Percentiles rank a stretch among this genome's conserved stretches.
Evolutionary conservation across 2,113 vertebrate species (phyloP).

Genomic region (Macaca mulatta): DNA sequence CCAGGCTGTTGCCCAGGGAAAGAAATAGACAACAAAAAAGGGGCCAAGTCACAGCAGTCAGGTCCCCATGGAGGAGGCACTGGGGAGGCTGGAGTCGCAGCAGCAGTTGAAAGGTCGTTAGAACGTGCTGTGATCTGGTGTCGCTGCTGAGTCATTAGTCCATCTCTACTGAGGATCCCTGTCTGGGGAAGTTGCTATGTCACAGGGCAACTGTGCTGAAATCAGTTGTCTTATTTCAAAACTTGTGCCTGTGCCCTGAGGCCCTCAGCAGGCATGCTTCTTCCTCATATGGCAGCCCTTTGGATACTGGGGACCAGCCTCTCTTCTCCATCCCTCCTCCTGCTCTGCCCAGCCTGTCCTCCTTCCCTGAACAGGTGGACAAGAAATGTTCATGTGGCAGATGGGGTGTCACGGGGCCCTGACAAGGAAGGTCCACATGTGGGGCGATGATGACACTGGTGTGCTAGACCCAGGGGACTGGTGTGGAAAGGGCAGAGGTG

Average conservation of each 20-base stretch:
- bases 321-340: not conserved
- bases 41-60: not conserved
- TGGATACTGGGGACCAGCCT: not conserved
- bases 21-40: not conserved
- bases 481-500: not conserved
- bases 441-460: not conserved
- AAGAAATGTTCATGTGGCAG: not conserved
- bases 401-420: not conserved
- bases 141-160: not conserved
- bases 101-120: not conserved
- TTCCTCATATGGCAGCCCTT: not conserved
- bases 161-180: not conserved
- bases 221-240: not conserved
- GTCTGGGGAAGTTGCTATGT: not conserved
- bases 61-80: not conserved
- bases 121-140: not conserved
- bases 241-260: not conserved
- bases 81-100: accelerated
- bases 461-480: not conserved
- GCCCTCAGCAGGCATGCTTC: not conserved
- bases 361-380: not conserved
- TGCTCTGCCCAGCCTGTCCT: not conserved
- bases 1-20: not conserved
- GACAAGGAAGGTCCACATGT: not conserved
- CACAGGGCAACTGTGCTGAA: not conserved